A percentile compares a stretch with the other conserved stretches of the same genome.
These are phyloP conservation scores for Schizothorax lantsangensis DNA, from an alignment of 2,797 vertebrate species.

Conservation along the genomic window DNA sequence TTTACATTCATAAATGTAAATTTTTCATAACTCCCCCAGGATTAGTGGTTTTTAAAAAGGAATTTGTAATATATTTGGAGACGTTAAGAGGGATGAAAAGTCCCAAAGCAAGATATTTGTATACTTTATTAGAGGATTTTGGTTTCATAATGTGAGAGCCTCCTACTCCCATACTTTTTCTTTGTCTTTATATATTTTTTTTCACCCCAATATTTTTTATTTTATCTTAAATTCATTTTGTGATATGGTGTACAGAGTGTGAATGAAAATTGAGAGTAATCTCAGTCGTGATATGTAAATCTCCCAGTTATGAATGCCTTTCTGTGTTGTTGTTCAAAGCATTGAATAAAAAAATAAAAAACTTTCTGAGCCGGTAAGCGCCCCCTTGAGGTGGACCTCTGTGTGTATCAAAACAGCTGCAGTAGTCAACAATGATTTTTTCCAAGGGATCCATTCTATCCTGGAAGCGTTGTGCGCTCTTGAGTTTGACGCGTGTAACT, in stretches of 20 bases:
- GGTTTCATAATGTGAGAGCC: not conserved
- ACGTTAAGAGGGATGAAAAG: not conserved
- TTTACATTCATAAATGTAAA: not conserved
- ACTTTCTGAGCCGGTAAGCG: not conserved
- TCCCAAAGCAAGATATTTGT: not conserved
- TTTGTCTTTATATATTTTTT: not conserved
- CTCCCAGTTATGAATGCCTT: not conserved
- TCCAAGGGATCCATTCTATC: not conserved
- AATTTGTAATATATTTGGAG: not conserved
- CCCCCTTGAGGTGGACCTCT: not conserved
- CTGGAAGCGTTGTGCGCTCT: conserved; percentile 34
- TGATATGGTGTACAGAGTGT: not conserved
- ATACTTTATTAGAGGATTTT: not conserved
- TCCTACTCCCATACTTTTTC: not conserved
- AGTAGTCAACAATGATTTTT: not conserved
- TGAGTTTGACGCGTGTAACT: conserved; percentile 41
- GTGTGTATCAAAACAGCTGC: not conserved
- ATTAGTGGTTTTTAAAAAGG: not conserved
- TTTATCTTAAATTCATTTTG: not conserved
- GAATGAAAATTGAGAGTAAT: not conserved
- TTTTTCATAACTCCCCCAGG: too few species aligned
- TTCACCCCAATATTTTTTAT: not conserved
- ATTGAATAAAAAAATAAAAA: not conserved
- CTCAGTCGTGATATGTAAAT: not conserved
- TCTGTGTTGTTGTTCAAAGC: not conserved